Evolutionary conservation across 2,797 vertebrate genomes (phyloP), one percentile per base, ranked within the genome.

Genomic region (Alfaro cultratus): DNA sequence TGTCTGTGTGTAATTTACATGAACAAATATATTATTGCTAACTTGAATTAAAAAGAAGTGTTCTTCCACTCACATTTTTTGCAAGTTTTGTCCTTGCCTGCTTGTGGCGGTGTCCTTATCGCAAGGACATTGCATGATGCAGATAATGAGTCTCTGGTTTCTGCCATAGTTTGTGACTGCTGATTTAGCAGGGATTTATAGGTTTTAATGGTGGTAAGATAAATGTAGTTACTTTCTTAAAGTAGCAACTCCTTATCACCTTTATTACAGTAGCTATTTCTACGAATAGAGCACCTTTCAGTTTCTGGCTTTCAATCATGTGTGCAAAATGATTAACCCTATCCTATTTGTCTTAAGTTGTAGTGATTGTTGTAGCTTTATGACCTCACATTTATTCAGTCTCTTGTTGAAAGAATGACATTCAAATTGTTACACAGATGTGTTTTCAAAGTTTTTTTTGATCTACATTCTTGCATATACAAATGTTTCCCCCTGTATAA

Each of bases 241-340:
- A 70, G 26, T n/a, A 47, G 13, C 5, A 7, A 57, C 1, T 21
- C 39, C 49, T 49, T 13, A 15, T 72, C 12, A 62, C 12, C 11
- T 31, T 67, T 31, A 29, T 62, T 31, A 15, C 34, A 36, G 2
- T 47, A 7, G 39, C 36, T 45, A 2, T 74, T 45, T 74, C 45
- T 62, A 29, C 46, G n/a, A 80, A 45, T 29, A 68, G 9, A 67
- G 2, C 0, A 13, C 7, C 41, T 80, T 31, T 43, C 73, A 67
- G 74, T 81, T 62, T 29, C 51, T 75, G 5, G 26, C 31, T 76
- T 73, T 76, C 12, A 85, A 39, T 73, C 36, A n/a, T 15, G 10
- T 74, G 34, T n/a, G 1, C 34, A 26, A 67, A 29, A 39, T 70
- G n/a, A 77, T 77, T 49, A 76, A 78, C 26, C 41, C 7, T 45